Percentiles rank a stretch among this genome's conserved stretches.
Conservation (phyloP, 1,140 invertebrate species). For the Musca domestica region DNA sequence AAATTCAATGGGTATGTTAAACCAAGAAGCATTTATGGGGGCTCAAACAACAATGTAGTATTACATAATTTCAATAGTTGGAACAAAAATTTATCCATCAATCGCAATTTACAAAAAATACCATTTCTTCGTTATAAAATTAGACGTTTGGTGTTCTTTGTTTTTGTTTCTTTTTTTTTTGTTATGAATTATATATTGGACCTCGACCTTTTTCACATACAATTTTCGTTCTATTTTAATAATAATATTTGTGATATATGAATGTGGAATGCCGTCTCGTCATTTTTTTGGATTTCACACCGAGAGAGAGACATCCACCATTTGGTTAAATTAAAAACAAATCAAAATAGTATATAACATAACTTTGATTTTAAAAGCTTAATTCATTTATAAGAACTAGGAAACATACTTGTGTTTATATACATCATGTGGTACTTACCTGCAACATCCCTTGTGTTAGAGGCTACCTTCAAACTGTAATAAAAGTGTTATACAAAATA, state of each 20-base stretch:
- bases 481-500: too few species aligned
- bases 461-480: constrained; percentile 11
- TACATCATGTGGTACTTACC: constrained; percentile 5
- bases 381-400: constrained; percentile 16
- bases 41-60: constrained; percentile 19
- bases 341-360: constrained; percentile 18
- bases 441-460: background rate
- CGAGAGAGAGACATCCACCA: background rate
- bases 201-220: constrained; percentile 48
- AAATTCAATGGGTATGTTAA: constrained; percentile 20
- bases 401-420: background rate
- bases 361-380: constrained; percentile 6
- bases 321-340: background rate
- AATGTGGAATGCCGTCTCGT: background rate
- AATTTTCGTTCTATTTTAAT: constrained; percentile 2
- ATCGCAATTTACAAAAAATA: constrained; percentile 44
- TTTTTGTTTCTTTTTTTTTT: constrained; percentile 27
- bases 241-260: constrained; percentile 1
- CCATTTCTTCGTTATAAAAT: constrained; percentile 10
- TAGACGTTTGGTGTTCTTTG: constrained; percentile 5
- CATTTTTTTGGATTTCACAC: background rate
- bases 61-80: constrained; percentile 33
- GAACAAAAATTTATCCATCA: constrained; percentile 55
- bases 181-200: constrained; percentile 51
- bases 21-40: constrained; percentile 26